Base-by-base conservation (phyloP, 1,140 invertebrate species). In the Camponotus floridanus region DNA sequence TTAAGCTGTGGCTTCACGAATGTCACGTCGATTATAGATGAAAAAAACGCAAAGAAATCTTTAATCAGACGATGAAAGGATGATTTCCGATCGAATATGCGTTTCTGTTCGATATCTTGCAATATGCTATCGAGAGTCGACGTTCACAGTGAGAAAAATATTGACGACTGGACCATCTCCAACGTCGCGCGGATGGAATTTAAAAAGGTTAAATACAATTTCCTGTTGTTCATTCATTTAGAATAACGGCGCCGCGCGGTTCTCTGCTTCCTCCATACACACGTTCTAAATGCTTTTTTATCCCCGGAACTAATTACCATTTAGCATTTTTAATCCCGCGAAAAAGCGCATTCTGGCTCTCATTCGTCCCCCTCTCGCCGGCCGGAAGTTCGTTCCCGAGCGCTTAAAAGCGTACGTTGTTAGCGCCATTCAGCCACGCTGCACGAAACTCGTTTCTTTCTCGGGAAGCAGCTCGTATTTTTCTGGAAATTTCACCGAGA, bases 241-340 rank as follows among this genome's bases (percentile, higher is more conserved):
- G 89, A 93, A 92, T 93, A 92, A 93, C 92, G 89, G 87, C 73
- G 86, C 64, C 84, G 74, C 86, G 87, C 79, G 78, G 81, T 90
- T 71, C 76, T 68, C 87, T 64, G 80, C 81, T 74, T 81, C 71
- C 70, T 59, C 87, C 85, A 33, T 81, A 74, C 76, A 76, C 78
- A 61, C 71, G 39, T 76, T 81, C 76, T 87, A 90, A 90, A 87
- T 90, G 89, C 88, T 90, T 90, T 90, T 90, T 91, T 90, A 91
- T 92, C 89, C 90, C 90, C 91, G 89, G 92, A 94, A 93, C 93
- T 94, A 94, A 94, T 94, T 94, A 94, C 92, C 92, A 93, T 94
- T 94, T 93, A 94, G 90, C 93, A 94, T 93, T 94, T 94, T 94
- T 94, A 94, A 94, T 94, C 91, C 89, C 83, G 84, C 86, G 86